Conservation (phyloP, 2,797 vertebrate species). For the Hylomyscus alleni region DNA sequence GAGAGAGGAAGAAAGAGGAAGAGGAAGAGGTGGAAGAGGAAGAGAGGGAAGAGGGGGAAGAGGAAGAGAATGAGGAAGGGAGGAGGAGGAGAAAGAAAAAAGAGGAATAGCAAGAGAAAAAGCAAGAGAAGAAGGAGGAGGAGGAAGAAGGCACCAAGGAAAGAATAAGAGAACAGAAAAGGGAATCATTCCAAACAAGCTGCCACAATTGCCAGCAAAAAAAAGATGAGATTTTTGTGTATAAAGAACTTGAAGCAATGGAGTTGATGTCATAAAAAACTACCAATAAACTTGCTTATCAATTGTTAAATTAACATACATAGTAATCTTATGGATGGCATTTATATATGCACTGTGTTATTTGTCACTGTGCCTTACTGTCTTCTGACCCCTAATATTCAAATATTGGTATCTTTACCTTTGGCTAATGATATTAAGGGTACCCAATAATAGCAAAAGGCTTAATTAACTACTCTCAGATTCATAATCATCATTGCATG, state of each 20-base stretch:
- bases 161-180: background rate
- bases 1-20: background rate
- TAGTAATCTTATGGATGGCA: background rate
- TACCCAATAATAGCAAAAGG: background rate
- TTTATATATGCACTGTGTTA: background rate
- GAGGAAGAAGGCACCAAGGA: background rate
- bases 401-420: slow-evolving; percentile 39
- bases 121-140: no score
- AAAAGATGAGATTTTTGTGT: background rate
- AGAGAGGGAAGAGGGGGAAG: no score
- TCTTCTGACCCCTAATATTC: background rate
- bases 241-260: background rate
- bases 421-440: background rate
- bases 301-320: background rate
- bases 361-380: background rate
- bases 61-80: no score
- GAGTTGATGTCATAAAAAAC: background rate
- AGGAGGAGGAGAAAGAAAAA: no score
- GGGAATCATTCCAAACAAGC: background rate
- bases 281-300: background rate
- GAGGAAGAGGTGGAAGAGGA: no score
- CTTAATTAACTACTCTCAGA: background rate
- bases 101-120: no score
- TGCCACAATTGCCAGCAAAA: background rate
- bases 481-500: background rate